phyloP scores from a whole-genome alignment of 64 coral and sea anemone species.

The Orbicella faveolata region DNA sequence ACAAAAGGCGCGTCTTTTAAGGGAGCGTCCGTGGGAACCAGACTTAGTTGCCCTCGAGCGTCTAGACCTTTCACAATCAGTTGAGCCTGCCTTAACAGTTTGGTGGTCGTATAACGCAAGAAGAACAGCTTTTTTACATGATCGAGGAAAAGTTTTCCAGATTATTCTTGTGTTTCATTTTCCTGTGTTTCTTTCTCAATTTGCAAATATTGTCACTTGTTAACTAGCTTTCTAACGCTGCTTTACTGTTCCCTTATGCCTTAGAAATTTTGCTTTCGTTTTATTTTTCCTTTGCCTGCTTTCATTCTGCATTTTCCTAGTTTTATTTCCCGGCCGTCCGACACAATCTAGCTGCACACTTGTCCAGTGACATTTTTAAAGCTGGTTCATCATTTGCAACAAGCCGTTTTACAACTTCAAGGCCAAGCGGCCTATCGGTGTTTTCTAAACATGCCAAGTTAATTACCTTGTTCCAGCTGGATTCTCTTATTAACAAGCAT shows the following conservation, averaged over 20 bases:
- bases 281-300: too few relatives aligned
- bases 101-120: background rate
- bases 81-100: background rate
- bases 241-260: too few relatives aligned
- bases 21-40: background rate
- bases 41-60: background rate
- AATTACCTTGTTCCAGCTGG: conserved; percentile 2
- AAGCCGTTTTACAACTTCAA: background rate
- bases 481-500: background rate
- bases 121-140: background rate
- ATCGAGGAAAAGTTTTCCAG: too few relatives aligned
- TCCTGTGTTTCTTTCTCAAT: too few relatives aligned
- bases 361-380: background rate
- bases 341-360: too few relatives aligned
- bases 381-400: background rate
- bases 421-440: background rate
- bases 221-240: too few relatives aligned
- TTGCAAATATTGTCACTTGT: too few relatives aligned
- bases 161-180: too few relatives aligned
- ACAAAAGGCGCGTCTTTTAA: background rate
- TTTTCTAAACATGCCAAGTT: conserved; percentile 23
- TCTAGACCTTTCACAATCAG: background rate
- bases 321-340: too few relatives aligned
- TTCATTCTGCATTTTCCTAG: too few relatives aligned
- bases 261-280: too few relatives aligned